Conservation (phyloP, 2,888 invertebrate genomes). For the Linnaemya tessellans region DNA sequence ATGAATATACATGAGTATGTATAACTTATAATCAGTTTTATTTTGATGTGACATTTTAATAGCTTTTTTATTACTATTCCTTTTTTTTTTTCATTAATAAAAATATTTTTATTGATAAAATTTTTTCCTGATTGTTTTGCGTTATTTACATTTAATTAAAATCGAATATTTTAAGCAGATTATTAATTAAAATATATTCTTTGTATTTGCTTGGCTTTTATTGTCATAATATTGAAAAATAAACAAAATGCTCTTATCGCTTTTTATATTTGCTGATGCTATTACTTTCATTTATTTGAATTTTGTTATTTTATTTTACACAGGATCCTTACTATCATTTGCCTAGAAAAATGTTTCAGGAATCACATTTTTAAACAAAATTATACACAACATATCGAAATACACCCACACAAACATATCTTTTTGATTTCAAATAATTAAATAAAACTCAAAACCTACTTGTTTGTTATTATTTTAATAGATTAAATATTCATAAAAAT, state of each 20-base stretch:
- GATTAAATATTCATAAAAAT: neutral
- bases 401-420: slow-evolving; percentile 7
- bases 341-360: slow-evolving; percentile 77
- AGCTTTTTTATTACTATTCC: slow-evolving; percentile 5
- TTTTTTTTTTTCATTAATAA: slow-evolving; percentile 9
- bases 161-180: slow-evolving; percentile 2
- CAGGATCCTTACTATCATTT: slow-evolving; percentile 79
- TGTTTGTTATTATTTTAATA: neutral
- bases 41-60: slow-evolving; percentile 23
- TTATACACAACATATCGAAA: slow-evolving; percentile 16
- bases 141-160: slow-evolving; percentile 61
- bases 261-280: slow-evolving; percentile 28
- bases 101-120: neutral
- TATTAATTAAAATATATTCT: slow-evolving; percentile 4
- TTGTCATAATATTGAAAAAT: slow-evolving; percentile 14
- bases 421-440: neutral
- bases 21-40: slow-evolving; percentile 6
- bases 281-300: slow-evolving; percentile 17
- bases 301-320: slow-evolving; percentile 51
- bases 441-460: neutral
- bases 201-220: slow-evolving; percentile 52
- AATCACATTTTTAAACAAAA: slow-evolving; percentile 78
- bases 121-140: slow-evolving; percentile 43
- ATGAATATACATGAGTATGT: neutral
- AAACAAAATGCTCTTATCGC: neutral